phyloP scores from a whole-genome alignment of 2,888 invertebrate genomes.

The Eubasilissa splendida region DNA sequence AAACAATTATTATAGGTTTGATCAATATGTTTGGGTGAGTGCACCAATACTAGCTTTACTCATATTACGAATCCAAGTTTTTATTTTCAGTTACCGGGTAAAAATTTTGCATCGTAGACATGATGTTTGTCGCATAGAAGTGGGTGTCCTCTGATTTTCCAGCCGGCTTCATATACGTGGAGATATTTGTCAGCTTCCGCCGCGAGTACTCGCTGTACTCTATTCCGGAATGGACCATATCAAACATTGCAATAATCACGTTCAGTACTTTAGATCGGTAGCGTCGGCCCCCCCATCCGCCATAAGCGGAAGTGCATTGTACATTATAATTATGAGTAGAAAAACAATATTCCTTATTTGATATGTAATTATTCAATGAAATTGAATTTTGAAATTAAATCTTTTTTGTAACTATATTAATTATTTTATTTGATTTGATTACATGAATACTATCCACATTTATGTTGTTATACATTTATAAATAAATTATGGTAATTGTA shows the following conservation, averaged over 20 bases:
- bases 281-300: too few species aligned
- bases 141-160: slow-evolving; percentile 68
- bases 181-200: slow-evolving; percentile 66
- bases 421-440: background rate
- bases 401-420: too few species aligned
- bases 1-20: too few species aligned
- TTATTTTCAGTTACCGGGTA: slow-evolving; percentile 53
- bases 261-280: slow-evolving; percentile 14
- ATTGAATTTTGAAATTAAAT: too few species aligned
- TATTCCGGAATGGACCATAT: slow-evolving; percentile 71
- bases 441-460: background rate
- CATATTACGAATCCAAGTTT: too few species aligned
- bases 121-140: slow-evolving; percentile 74
- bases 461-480: background rate
- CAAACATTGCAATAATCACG: slow-evolving; percentile 66
- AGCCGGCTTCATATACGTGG: slow-evolving; percentile 69
- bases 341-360: too few species aligned
- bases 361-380: too few species aligned
- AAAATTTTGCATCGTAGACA: slow-evolving; percentile 75
- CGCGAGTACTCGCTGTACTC: slow-evolving; percentile 72
- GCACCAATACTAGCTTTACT: too few species aligned
- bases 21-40: too few species aligned
- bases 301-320: too few species aligned
- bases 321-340: too few species aligned
- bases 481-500: too few species aligned